These are phyloP conservation scores for Morpho deidamia DNA, from an alignment of 2,888 invertebrate species.

Conservation along the genomic window DNA sequence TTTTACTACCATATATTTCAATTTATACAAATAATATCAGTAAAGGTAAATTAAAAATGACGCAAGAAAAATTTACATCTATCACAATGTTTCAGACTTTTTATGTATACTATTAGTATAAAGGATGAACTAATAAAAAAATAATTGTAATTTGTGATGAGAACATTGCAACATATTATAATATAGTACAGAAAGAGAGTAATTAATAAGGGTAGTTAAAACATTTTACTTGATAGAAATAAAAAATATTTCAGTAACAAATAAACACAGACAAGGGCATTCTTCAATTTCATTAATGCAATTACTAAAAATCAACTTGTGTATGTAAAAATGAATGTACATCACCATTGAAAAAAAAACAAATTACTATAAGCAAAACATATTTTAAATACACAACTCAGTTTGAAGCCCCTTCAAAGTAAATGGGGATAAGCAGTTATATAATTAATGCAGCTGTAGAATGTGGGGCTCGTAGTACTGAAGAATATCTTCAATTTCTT, in stretches of 20 bases:
- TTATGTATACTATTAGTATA: slow-evolving; percentile 28
- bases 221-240: too few species aligned
- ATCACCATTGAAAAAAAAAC: too few species aligned
- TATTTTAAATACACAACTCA: slow-evolving; percentile 10
- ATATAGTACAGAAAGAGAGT: too few species aligned
- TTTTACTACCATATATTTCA: slow-evolving; percentile 19
- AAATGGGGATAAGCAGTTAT: slow-evolving; percentile 1
- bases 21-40: slow-evolving; percentile 29
- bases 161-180: not conserved
- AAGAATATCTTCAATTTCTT: slow-evolving; percentile 42
- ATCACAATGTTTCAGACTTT: slow-evolving; percentile 62
- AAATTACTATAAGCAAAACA: too few species aligned
- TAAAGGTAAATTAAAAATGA: slow-evolving; percentile 33
- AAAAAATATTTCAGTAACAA: too few species aligned
- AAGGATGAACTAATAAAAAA: slow-evolving; percentile 37
- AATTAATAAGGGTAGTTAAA: too few species aligned
- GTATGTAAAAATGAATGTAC: too few species aligned
- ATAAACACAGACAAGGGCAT: too few species aligned
- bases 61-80: slow-evolving; percentile 49
- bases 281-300: too few species aligned
- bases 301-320: too few species aligned
- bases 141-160: slow-evolving; percentile 28
- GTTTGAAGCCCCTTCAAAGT: not conserved
- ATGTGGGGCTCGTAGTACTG: slow-evolving; percentile 41
- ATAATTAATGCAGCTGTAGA: slow-evolving; percentile 29